Conservation (phyloP, 2,113 vertebrate genomes). For the Antidorcas marsupialis region DNA sequence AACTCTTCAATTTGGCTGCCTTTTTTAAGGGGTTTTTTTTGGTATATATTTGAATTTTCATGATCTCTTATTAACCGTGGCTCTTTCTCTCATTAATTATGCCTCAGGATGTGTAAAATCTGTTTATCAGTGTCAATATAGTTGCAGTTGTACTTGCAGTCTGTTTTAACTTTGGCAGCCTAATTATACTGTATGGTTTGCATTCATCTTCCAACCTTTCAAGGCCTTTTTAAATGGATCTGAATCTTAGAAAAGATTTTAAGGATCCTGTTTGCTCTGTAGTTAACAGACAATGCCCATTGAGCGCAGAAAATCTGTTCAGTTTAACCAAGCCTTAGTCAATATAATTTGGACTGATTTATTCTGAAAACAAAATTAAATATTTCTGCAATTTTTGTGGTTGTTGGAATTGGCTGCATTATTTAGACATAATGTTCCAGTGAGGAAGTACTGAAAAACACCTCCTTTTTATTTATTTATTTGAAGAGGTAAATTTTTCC, state of each 20-base stretch:
- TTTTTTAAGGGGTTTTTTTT: background rate
- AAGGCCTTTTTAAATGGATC: background rate
- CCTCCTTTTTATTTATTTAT: conserved; percentile 18
- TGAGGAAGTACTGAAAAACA: conserved; percentile 10
- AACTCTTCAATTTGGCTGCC: background rate
- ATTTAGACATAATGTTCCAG: background rate
- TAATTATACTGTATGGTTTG: background rate
- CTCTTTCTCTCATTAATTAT: background rate
- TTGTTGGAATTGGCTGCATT: conserved; percentile 22
- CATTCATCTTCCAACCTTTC: background rate
- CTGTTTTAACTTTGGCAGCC: background rate
- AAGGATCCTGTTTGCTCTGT: background rate
- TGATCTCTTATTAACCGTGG: background rate
- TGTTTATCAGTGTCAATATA: background rate
- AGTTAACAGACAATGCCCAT: background rate
- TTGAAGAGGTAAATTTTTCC: conserved; percentile 2
- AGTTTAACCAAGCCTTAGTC: background rate
- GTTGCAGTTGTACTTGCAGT: background rate
- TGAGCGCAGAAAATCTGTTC: background rate
- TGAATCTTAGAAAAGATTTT: conserved; percentile 4
- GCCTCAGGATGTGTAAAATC: background rate
- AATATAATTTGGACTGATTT: conserved; percentile 35
- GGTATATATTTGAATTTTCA: background rate
- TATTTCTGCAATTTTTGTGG: background rate
- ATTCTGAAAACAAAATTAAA: conserved; percentile 24